phyloP scores from a whole-genome alignment of 2,113 vertebrate species.

The Lycocorax pyrrhopterus region DNA sequence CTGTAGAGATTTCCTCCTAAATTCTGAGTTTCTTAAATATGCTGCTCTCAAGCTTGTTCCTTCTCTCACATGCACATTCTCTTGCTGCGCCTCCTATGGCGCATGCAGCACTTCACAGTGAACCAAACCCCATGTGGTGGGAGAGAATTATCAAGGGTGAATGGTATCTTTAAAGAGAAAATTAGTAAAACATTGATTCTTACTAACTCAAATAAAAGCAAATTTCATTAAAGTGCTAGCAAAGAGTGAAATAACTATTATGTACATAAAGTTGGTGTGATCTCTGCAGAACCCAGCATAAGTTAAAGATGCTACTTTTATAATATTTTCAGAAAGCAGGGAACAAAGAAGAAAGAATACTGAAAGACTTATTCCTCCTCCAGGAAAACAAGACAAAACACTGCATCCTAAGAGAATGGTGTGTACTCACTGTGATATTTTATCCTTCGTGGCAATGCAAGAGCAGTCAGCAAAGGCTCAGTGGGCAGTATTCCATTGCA shows the following conservation, averaged over 20 bases:
- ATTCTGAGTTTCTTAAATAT: background rate
- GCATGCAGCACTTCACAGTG: background rate
- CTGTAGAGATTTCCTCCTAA: background rate
- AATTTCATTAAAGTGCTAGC: background rate
- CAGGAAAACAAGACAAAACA: background rate
- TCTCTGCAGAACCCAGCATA: background rate
- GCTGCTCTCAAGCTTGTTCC: background rate
- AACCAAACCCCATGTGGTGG: background rate
- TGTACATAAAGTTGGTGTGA: background rate
- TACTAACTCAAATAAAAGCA: slow-evolving; percentile 8
- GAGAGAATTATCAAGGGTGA: background rate
- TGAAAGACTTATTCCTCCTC: background rate
- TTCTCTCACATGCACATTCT: background rate
- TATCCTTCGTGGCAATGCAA: fast-evolving
- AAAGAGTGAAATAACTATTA: background rate
- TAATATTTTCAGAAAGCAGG: background rate
- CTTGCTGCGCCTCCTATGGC: fast-evolving
- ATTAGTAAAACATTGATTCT: slow-evolving; percentile 28
- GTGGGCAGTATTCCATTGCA: background rate
- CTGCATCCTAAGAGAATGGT: background rate
- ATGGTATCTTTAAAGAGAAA: background rate
- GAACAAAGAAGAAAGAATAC: background rate
- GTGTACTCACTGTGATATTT: background rate
- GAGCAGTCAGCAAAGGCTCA: background rate
- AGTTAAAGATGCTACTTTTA: background rate